Evolutionary conservation across 2,797 vertebrate species (phyloP).

Genomic region (Cynodonichthys magdalenae): DNA sequence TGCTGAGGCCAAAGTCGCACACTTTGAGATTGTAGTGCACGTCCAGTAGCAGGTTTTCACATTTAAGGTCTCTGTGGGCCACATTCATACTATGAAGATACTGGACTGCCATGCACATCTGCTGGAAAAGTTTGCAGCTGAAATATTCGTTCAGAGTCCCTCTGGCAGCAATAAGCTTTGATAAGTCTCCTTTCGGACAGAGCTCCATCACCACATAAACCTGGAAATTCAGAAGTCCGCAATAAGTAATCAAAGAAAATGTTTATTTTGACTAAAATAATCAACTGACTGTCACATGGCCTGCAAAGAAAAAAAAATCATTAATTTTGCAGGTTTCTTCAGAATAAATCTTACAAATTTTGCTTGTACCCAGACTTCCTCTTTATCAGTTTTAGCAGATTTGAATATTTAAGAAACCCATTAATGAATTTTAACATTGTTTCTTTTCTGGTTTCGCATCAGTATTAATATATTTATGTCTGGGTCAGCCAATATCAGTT

Average conservation of each 20-base stretch:
- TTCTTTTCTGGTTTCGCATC: too few relatives aligned
- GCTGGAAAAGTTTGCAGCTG: constrained; percentile 21
- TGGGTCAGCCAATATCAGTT: too few relatives aligned
- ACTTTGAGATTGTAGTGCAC: constrained; percentile 20
- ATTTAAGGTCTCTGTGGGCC: constrained; percentile 45
- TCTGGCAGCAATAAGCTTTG: neutral
- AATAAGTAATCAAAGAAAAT: neutral
- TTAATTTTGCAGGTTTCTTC: too few relatives aligned
- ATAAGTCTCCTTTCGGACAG: constrained; percentile 33
- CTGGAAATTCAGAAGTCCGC: constrained; percentile 1
- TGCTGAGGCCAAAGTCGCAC: constrained; percentile 50
- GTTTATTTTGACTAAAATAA: neutral
- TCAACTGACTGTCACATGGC: neutral
- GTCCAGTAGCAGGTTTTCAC: constrained; percentile 47
- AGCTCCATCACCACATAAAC: constrained; percentile 51
- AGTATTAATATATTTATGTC: too few relatives aligned
- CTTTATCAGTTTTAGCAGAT: too few relatives aligned
- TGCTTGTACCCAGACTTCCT: too few relatives aligned
- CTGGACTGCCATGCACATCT: constrained; percentile 36
- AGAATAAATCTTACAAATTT: too few relatives aligned
- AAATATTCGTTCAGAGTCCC: constrained; percentile 3
- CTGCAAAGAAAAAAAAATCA: too few relatives aligned
- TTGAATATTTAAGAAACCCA: too few relatives aligned
- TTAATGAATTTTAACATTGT: too few relatives aligned
- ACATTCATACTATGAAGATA: constrained; percentile 36